Conservation (phyloP, 2,888 invertebrate species). For the Hirudinaria manillensis region DNA sequence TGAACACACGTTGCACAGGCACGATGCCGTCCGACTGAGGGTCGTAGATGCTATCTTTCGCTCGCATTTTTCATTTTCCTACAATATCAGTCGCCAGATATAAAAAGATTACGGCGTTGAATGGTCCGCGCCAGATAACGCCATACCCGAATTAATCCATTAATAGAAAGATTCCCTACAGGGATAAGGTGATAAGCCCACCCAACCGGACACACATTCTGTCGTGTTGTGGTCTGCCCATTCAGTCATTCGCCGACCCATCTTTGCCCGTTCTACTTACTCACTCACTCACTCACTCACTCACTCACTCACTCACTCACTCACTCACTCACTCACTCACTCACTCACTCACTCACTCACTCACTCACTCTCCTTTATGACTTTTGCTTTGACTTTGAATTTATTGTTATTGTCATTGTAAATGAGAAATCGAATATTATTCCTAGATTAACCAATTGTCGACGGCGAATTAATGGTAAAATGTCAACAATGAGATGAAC, state of each 20-base stretch:
- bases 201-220: slow-evolving; percentile 19
- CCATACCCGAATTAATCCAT: slow-evolving; percentile 31
- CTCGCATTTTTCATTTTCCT: slow-evolving; percentile 29
- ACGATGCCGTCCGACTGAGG: neutral
- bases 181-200: slow-evolving; percentile 24
- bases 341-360: neutral
- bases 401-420: slow-evolving; percentile 2
- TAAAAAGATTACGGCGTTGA: slow-evolving; percentile 31
- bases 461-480: too few species aligned
- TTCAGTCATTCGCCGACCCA: neutral
- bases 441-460: neutral
- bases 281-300: neutral
- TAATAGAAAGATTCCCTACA: slow-evolving; percentile 25
- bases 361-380: slow-evolving; percentile 16
- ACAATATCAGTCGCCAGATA: slow-evolving; percentile 30
- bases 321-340: slow-evolving; percentile 9
- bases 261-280: too few species aligned
- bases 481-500: too few species aligned
- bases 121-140: slow-evolving; percentile 26
- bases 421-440: slow-evolving; percentile 1
- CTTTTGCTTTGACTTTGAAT: neutral
- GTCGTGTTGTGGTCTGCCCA: slow-evolving; percentile 1
- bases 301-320: slow-evolving; percentile 15
- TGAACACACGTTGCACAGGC: slow-evolving; percentile 25
- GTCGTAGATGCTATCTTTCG: slow-evolving; percentile 18